Evolutionary conservation across 2,888 invertebrate genomes (phyloP).

Genomic region (Cybosia mesomella): DNA sequence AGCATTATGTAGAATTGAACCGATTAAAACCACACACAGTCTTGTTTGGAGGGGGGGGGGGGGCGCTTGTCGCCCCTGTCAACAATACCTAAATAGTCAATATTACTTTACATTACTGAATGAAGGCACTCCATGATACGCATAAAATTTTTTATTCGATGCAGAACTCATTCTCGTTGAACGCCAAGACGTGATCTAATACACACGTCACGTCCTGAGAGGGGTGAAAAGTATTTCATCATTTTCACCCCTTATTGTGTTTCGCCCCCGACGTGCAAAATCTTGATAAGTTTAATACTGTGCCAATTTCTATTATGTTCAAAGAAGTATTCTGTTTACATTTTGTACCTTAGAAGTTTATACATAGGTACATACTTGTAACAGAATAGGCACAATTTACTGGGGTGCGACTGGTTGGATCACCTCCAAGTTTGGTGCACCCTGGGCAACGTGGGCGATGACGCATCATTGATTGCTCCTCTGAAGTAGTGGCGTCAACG

Average conservation of each 20-base stretch:
- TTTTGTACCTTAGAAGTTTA: conserved; percentile 9
- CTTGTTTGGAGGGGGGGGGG: too few relatives aligned
- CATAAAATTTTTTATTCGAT: conserved; percentile 5
- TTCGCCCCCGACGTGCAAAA: conserved; percentile 30
- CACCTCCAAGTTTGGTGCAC: too few relatives aligned
- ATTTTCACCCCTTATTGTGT: conserved; percentile 30
- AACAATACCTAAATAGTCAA: too few relatives aligned
- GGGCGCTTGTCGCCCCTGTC: too few relatives aligned
- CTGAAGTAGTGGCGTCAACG: too few relatives aligned
- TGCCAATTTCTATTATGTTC: conserved; percentile 40
- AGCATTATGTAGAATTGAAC: too few relatives aligned
- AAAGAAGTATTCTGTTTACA: background rate
- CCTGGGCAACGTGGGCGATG: too few relatives aligned
- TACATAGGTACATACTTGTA: background rate
- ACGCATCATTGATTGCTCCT: too few relatives aligned
- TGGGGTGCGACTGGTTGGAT: too few relatives aligned
- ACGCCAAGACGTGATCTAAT: conserved; percentile 24
- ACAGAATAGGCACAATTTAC: too few relatives aligned
- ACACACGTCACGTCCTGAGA: conserved; percentile 16
- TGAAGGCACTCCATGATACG: background rate
- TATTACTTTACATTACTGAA: too few relatives aligned
- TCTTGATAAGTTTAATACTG: conserved; percentile 44
- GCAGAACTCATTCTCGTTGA: conserved; percentile 20
- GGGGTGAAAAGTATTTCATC: conserved; percentile 22
- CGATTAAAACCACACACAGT: too few relatives aligned